Evolutionary conservation across 2,113 vertebrate genomes (phyloP), one percentile per base, ranked within the genome.

Genomic region (Callaeas wilsoni): DNA sequence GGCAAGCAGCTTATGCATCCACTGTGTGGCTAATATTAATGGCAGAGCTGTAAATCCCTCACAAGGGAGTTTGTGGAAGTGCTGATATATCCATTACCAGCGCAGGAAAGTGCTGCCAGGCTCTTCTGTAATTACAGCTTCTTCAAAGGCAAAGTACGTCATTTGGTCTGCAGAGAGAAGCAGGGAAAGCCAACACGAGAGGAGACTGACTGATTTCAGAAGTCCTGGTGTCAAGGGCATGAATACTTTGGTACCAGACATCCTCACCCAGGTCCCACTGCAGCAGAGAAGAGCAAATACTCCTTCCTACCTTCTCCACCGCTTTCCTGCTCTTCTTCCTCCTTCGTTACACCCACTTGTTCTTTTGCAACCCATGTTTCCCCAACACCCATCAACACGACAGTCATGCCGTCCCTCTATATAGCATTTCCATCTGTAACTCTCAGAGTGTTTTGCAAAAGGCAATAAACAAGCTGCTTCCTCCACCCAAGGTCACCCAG

Each of bases 61-160:
- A 92, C 84, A 37, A 71, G 91, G 91, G 94, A 89, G 69, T 92
- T 91, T 75, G 80, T 91, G 94, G 89, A 89, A 91, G 55, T 71
- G 74, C 73, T 93, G 94, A 97, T 94, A 92, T 71, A 94, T 49
- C 95, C 91, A 87, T 87, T 92, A 89, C 69, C 65, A 92, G 73
- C 73, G 71, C 33, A 82, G 52, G 12, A 87, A 95, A 96, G 46
- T 71, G 73, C 89, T 87, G 73, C 77, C 2, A 23, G 86, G 44
- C 89, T 89, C 87, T 82, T 81, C 80, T 71, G 77, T 89, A 97
- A 96, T 97, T 96, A 91, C 76, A 82, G 73, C 52, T 87, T 91
- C 94, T 97, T 96, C 95, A 96, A 94, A 89, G 75, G 86, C 49
- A 42, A 71, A 92, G 64, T 50, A 55, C 64, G 71, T 89, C 52